A percentile compares a stretch with the other conserved stretches of the same genome.
Conservation (phyloP, 2,797 vertebrate species). For the Sebastes oblongus region DNA sequence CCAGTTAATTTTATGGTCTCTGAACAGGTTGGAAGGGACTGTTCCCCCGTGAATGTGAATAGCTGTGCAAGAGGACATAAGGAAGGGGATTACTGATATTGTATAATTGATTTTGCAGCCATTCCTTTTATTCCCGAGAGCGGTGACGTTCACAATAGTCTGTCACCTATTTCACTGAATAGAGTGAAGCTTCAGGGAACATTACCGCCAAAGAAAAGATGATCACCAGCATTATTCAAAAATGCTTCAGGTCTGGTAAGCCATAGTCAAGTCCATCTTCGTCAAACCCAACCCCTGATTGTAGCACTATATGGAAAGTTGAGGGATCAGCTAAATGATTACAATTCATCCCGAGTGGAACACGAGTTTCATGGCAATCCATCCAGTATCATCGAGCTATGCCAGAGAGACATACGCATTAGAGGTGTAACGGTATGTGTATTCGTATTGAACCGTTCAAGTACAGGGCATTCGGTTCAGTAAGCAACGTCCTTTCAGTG, state of each 20-base stretch:
- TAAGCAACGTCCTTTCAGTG: rapidly evolving
- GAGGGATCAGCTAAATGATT: not conserved
- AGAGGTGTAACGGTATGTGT: not conserved
- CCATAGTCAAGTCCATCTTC: not conserved
- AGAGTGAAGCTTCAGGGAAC: not conserved
- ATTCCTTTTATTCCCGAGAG: conserved; percentile 37
- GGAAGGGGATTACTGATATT: conserved; percentile 26
- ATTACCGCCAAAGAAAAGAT: not conserved
- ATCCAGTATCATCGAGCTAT: not conserved
- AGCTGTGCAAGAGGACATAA: conserved; percentile 6
- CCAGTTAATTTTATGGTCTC: conserved; percentile 66
- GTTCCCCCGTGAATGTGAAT: conserved; percentile 42
- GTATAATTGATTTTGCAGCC: conserved; percentile 57
- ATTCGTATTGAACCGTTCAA: not conserved
- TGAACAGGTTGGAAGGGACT: conserved; percentile 55
- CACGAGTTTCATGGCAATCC: not conserved
- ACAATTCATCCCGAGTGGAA: not conserved
- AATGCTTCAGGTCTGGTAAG: not conserved
- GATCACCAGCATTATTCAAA: not conserved
- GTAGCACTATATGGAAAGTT: not conserved
- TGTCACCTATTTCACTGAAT: conserved; percentile 12
- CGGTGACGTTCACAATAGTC: conserved; percentile 12
- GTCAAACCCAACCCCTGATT: not conserved
- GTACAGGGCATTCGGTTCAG: not conserved
- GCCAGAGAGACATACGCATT: not conserved